phyloP scores from a whole-genome alignment of 2,113 vertebrate species.

The Callaeas wilsoni region DNA sequence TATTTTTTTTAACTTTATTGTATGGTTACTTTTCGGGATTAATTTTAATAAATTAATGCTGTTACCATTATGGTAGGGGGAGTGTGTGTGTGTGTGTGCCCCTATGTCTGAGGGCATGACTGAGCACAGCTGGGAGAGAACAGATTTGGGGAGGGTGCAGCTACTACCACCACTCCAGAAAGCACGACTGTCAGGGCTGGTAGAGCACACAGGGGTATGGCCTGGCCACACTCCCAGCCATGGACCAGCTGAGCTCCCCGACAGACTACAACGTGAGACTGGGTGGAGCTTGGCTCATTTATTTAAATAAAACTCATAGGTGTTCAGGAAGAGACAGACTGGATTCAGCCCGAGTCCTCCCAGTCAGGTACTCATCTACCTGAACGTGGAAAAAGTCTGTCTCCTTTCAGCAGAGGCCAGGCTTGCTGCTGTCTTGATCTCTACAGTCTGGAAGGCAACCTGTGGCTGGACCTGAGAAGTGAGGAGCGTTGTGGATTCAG shows the following conservation, averaged over 20 bases:
- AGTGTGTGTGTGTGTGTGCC: not conserved
- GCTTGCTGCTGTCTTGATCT: slow-evolving; percentile 38
- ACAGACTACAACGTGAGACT: rapidly evolving
- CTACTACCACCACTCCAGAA: not conserved
- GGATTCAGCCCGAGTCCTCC: not conserved
- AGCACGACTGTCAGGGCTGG: not conserved
- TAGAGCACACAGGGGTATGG: rapidly evolving
- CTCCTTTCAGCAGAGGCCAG: not conserved
- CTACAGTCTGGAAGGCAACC: slow-evolving; percentile 54
- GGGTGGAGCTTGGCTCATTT: not conserved
- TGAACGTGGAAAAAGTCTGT: slow-evolving; percentile 62
- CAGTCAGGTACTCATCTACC: not conserved
- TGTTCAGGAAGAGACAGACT: not conserved
- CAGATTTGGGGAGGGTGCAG: rapidly evolving
- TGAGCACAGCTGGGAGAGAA: not conserved
- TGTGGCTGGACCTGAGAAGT: not conserved
- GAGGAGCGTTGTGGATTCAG: slow-evolving; percentile 61
- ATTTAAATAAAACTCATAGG: not conserved
- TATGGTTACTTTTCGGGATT: slow-evolving; percentile 68
- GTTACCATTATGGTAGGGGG: slow-evolving; percentile 46
- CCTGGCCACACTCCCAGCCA: too few species aligned
- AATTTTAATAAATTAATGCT: slow-evolving; percentile 74
- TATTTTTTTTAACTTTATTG: slow-evolving; percentile 74
- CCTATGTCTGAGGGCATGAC: not conserved
- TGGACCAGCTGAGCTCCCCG: rapidly evolving